Base-by-base conservation (phyloP, 2,113 vertebrate genomes). In the Epinephelus lanceolatus region DNA sequence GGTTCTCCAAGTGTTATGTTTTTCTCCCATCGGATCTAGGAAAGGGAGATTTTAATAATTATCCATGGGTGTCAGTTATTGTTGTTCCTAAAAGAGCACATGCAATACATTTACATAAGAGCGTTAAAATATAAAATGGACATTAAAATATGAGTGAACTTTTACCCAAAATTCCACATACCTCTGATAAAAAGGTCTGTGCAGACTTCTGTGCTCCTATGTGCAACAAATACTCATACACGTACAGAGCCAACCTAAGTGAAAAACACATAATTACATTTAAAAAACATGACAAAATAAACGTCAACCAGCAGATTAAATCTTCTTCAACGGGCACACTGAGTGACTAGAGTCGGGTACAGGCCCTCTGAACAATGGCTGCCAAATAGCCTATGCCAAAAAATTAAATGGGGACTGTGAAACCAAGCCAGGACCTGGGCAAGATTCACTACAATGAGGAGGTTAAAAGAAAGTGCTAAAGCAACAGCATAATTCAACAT, bases 141-240 rank as follows among this genome's bases (percentile, higher is more conserved):
- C 6, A 57, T 23, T 62, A 23, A 6, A 33, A 62, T 11, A 33
- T 40, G 37, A 17, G 49, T 74, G 0, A 82, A 87, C 76, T 80
- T 81, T 75, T 51, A 7, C 27, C 12, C 33, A 12, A 84, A 83
- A 79, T 73, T 21, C 17, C 66, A 85, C 92, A 96, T 93, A 98
- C 98, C 97, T 99, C 98, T 40, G 98, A 99, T 90, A 99, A 94
- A 95, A 99, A 99, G 88, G 98, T 99, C 97, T 99, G 98, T 90
- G 98, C 98, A 0, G 98, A 99, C 95, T 98, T 99, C 95, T 99
- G 98, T 83, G 98, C 98, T 88, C 98, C 98, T 87, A 98, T 97
- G 88, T 99, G 98, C 88, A 99, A 96, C 93, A 99, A 96, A 95
- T 99, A 99, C 93, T 99, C 98, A 79, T 99, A 99, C 75, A 98